A percentile compares a stretch with the other conserved stretches of the same genome.
Evolutionary conservation across 1,140 invertebrate genomes (phyloP).

Genomic region (Ericerus pela): DNA sequence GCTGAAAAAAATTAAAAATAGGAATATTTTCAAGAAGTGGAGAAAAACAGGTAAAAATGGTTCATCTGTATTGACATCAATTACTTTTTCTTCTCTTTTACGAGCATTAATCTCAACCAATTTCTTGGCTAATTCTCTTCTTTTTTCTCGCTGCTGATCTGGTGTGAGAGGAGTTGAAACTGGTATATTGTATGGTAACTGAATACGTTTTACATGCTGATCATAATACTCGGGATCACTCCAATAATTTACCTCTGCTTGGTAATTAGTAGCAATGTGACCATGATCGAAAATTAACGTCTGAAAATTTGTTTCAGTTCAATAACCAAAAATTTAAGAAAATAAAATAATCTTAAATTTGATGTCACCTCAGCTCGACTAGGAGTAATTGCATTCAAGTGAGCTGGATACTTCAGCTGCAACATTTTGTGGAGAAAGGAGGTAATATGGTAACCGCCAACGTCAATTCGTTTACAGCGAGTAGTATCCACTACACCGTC

Average conservation of each 20-base stretch:
- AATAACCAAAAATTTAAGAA: slow-evolving; percentile 7
- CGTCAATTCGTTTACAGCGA: slow-evolving; percentile 64
- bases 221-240: slow-evolving; percentile 67
- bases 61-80: slow-evolving; percentile 1
- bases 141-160: slow-evolving; percentile 72
- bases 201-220: slow-evolving; percentile 63
- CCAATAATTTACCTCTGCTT: slow-evolving; percentile 65
- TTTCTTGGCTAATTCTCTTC: slow-evolving; percentile 62
- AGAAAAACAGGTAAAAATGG: neutral
- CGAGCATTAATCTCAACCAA: slow-evolving; percentile 72
- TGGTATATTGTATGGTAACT: slow-evolving; percentile 58
- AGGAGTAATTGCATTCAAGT: slow-evolving; percentile 70
- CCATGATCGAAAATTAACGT: slow-evolving; percentile 71
- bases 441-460: slow-evolving; percentile 72
- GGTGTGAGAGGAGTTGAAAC: slow-evolving; percentile 33
- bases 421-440: slow-evolving; percentile 76
- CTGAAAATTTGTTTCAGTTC: slow-evolving; percentile 29
- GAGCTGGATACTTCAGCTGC: slow-evolving; percentile 85
- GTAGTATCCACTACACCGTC: slow-evolving; percentile 50
- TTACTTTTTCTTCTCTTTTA: slow-evolving; percentile 60
- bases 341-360: neutral
- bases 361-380: slow-evolving; percentile 58
- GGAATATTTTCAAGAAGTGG: neutral
- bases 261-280: slow-evolving; percentile 59
- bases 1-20: slow-evolving; percentile 30